Base-by-base conservation (phyloP, 1,140 invertebrate species). In the Trachelipus rathkii region DNA sequence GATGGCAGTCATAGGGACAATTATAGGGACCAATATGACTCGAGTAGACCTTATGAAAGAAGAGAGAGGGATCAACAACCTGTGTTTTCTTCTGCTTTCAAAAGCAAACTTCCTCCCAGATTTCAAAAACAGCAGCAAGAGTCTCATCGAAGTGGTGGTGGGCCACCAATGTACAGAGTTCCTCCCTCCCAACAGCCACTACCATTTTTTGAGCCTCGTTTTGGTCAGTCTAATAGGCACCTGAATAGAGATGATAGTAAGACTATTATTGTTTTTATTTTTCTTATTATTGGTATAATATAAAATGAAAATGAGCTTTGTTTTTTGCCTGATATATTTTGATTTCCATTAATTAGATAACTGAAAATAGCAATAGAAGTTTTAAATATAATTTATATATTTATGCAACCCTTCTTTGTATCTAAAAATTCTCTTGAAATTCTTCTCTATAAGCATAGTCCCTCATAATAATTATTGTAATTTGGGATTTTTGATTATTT, bases 111-210 rank as follows among this genome's bases (percentile, higher is more conserved):
- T 21, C 80, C 80, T 45, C 80, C 80, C 2, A 74, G 80, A 43
- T 77, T 81, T 60, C 80, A 77, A 71, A 77, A 77, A 24, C 79
- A 81, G 71, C 79, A 81, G 67, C 78, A 79, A 44, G 71, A 77
- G 70, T 70, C 75, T 10, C 74, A 76, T 44, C 78, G 76, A 21
- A 69, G 71, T 33, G 68, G 71, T 21, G 44, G 75, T 60, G 43
- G n/a, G 60, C 73, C 45, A 33, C 68, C 68, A 24, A 60, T 67
- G 53, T 19, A 66, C 50, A 75, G 75, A 76, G 24, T 72, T 15
- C 50, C 19, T 76, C 69, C 71, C 67, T 53, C 75, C 44, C 70
- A 71, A 44, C 11, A 81, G 44, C 44, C 79, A 33, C 68, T 74
- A 10, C 75, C 77, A 33, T 74, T 72, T 19, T 81, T 81, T 74